Base-by-base conservation (phyloP, 1,140 invertebrate genomes). In the Drepana arcuata region DNA sequence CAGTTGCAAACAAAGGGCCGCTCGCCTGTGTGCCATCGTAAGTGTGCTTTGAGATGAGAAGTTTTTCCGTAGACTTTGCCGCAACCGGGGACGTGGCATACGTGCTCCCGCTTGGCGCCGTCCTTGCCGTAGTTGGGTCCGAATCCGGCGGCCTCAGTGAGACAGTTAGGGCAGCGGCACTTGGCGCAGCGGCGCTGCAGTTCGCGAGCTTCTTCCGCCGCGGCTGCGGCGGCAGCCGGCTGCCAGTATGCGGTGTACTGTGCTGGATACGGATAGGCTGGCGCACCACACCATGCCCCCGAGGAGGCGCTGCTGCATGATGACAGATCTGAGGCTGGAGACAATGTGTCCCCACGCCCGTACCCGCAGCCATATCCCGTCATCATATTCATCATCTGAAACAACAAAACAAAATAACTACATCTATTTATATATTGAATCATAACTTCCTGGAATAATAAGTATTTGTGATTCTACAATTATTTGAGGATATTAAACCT, bases 51-150 rank as follows among this genome's bases (percentile, higher is more conserved):
- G 11, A 97, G 70, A 69, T 97, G 95, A 0, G 93, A 96, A 0
- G 95, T 96, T 68, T 97, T 97, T 0, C 93, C 93, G 62, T 97
- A 97, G 6, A 94, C 89, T 72, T 96, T 96, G 36, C 90, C 90
- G 77, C 96, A 98, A n/a, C 93, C 94, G 2, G 92, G 88, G 14
- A 95, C 89, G 75, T 97, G 94, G 71, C 96, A 98, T 9, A 94
- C 89, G 71, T 98, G 96, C 48, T 93, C 90, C 37, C 90, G 87
- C 55, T 92, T 92, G 1, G 86, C 83, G 3, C 84, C 82, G 38
- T 87, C 86, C 42, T 87, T 86, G 1, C 86, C 83, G 23, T 87
- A 90, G 60, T 87, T 90, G 23, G 68, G 85, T 3, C 58, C 85
- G 55, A 83, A 84, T 1, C 81, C 88, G 45, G 86, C 87, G 16